Evolutionary conservation across 2,113 vertebrate genomes (phyloP), one percentile per base, ranked within the genome.

Genomic region (Cyanoliseus patagonus): DNA sequence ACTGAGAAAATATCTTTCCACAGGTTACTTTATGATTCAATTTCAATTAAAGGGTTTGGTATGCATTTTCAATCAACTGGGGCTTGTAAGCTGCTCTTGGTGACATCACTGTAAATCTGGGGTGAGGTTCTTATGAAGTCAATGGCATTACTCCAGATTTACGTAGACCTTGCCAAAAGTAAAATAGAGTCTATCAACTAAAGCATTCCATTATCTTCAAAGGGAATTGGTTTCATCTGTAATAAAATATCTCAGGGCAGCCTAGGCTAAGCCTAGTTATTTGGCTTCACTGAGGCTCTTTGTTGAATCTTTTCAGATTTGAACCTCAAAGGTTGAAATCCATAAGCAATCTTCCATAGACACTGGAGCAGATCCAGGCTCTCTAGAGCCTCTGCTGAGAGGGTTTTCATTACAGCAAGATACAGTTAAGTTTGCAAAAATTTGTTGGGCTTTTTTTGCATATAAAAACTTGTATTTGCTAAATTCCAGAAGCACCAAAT

Each of bases 201-300:
- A 95, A 92, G 37, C 28, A 80, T 85, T 87, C 78, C 61, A 47
- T 92, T 93, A 70, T 97, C 83, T 95, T 96, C 95, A 92, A 80
- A 91, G 73, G 80, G 90, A 88, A 90, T 92, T 87, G 70, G 57
- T 94, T 94, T 91, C 51, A 92, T 95, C 72, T 96, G 61, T 90
- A 93, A 90, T 93, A 64, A 93, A 95, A 47, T 93, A 90, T 88
- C 39, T 90, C 24, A 81, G 92, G 52, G 77, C 90, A 94, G 47
- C 57, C 52, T 84, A 64, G 66, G 75, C 81, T 94, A 76, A 95
- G 28, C 83, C 33, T 75, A 5, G 19, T 78, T 92, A 44, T 84
- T 95, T 95, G 86, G 86, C 77, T 93, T 93, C 70, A 53, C 62
- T 79, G 83, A 80, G 55, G 31, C 41, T 73, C 44, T 74, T 73